Conservation (phyloP, 92 coral and sea anemone species). For the Diadumene lineata region DNA sequence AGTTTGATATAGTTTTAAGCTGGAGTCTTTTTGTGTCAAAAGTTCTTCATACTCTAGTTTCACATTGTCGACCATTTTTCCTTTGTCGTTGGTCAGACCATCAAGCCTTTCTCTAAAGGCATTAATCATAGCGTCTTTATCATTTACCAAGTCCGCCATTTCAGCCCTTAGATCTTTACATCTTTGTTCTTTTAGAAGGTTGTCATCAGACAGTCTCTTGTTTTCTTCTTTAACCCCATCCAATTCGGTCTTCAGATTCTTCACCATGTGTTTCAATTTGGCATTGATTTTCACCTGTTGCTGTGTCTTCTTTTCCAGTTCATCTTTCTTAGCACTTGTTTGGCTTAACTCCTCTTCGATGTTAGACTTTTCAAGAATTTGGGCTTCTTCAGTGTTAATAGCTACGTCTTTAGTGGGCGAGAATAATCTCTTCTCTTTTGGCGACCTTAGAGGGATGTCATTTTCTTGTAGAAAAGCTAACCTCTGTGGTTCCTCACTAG, state of each 20-base stretch:
- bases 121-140: conserved; percentile 66
- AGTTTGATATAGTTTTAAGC: conserved; percentile 36
- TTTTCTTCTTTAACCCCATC: conserved; percentile 57
- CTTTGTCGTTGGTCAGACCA: conserved; percentile 48
- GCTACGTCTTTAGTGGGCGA: conserved; percentile 34
- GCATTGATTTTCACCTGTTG: conserved; percentile 57
- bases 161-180: conserved; percentile 72
- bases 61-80: conserved; percentile 28
- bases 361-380: conserved; percentile 11
- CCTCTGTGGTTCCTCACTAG: conserved; percentile 64
- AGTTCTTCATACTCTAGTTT: conserved; percentile 39
- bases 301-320: conserved; percentile 38
- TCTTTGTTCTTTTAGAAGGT: conserved; percentile 71
- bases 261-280: conserved; percentile 59
- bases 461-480: conserved; percentile 28
- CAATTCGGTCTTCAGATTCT: conserved; percentile 40
- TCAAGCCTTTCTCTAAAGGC: conserved; percentile 55
- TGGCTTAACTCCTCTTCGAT: conserved; percentile 27
- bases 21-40: conserved; percentile 47
- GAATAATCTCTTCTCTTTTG: conserved; percentile 3
- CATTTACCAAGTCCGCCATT: conserved; percentile 69
- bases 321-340: conserved; percentile 15
- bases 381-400: conserved; percentile 34
- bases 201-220: conserved; percentile 58
- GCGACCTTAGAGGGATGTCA: conserved; percentile 14